Percentiles rank a stretch among this genome's conserved stretches.
Conservation (phyloP, 2,113 vertebrate genomes). For the Sphaerodactylus townsendi region DNA sequence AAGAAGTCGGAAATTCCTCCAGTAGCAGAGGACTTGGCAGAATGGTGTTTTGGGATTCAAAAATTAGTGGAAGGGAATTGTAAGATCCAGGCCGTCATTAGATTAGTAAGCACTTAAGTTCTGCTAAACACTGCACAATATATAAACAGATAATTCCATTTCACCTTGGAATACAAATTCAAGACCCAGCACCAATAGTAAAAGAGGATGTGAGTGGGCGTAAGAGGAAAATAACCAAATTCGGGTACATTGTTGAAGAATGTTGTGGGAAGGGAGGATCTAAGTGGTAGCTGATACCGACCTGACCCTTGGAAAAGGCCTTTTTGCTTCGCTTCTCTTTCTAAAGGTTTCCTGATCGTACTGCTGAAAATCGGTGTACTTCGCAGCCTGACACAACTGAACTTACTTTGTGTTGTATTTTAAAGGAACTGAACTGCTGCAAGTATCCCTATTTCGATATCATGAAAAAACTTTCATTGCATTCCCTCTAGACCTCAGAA, state of each 20-base stretch:
- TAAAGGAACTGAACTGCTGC: background rate
- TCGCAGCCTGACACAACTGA: background rate
- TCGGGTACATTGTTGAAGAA: background rate
- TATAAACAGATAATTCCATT: background rate
- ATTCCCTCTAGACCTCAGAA: too few relatives aligned
- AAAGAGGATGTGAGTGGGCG: too few relatives aligned
- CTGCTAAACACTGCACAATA: background rate
- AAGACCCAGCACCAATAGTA: too few relatives aligned
- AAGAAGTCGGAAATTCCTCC: too few relatives aligned
- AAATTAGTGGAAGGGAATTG: too few relatives aligned
- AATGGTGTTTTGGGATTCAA: too few relatives aligned
- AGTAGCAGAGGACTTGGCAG: too few relatives aligned
- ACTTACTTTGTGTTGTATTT: background rate
- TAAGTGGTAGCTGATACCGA: background rate
- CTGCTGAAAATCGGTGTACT: background rate
- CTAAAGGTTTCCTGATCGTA: background rate
- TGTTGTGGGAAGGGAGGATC: background rate
- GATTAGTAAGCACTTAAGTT: background rate
- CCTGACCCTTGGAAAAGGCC: background rate
- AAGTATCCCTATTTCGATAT: conserved; percentile 11
- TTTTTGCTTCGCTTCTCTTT: background rate
- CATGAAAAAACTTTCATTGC: background rate
- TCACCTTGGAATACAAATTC: background rate
- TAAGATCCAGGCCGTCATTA: background rate
- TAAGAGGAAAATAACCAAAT: background rate